These are phyloP conservation scores for Chelonia mydas DNA, from an alignment of 2,797 vertebrate species.

Conservation along the genomic window DNA sequence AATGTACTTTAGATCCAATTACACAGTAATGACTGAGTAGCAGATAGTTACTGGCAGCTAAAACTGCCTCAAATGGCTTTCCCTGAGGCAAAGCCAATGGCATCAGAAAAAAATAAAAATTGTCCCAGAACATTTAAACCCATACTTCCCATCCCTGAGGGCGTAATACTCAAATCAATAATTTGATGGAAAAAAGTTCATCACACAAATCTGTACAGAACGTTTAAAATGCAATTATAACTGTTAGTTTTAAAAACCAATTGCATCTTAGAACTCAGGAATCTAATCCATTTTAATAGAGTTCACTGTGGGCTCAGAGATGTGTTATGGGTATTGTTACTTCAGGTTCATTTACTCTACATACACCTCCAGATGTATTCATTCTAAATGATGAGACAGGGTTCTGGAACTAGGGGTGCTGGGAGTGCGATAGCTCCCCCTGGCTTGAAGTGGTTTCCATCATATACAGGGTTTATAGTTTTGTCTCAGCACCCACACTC, in stretches of 20 bases:
- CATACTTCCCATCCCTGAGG: background rate
- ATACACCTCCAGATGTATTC: background rate
- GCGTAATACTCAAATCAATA: background rate
- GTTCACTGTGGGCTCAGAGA: background rate
- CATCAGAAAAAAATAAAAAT: background rate
- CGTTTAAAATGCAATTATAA: background rate
- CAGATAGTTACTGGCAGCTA: conserved; percentile 20
- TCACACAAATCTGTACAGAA: background rate
- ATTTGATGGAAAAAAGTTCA: background rate
- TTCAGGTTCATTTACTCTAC: background rate
- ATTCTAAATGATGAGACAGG: fast-evolving
- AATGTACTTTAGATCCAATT: conserved; percentile 10
- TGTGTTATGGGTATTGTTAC: fast-evolving
- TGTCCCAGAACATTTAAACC: background rate
- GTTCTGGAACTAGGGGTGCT: no score
- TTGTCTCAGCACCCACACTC: no score
- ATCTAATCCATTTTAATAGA: background rate
- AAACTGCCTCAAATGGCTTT: conserved; percentile 19
- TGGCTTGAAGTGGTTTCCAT: no score
- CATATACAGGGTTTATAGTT: no score
- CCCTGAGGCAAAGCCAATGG: conserved; percentile 23
- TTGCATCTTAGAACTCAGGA: background rate
- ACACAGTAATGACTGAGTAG: conserved; percentile 32
- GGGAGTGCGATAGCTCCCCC: no score
- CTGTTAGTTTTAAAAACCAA: background rate